Evolutionary conservation across 2,113 vertebrate species (phyloP).

Genomic region (Pagrus major): DNA sequence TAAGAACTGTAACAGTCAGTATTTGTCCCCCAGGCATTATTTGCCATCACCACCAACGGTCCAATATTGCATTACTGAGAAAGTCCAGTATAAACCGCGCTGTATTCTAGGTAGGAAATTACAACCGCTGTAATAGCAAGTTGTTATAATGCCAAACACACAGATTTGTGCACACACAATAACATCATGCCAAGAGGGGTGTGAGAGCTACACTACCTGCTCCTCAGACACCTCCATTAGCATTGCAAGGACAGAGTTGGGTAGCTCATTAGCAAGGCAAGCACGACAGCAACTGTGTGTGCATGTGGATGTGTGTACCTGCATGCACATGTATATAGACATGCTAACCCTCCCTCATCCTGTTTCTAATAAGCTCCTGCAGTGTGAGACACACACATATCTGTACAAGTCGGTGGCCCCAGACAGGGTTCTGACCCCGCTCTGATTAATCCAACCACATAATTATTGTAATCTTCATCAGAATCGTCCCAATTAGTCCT

Average conservation of each 20-base stretch:
- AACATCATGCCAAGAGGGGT: not conserved
- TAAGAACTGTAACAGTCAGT: constrained; percentile 5
- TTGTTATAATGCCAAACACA: constrained; percentile 13
- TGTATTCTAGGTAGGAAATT: constrained; percentile 20
- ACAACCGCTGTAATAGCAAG: constrained; percentile 13
- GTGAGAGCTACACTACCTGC: constrained; percentile 1
- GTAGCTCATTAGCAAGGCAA: constrained; percentile 52
- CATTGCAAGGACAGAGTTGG: constrained; percentile 31
- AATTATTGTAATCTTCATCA: constrained; percentile 44
- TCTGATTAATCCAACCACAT: constrained; percentile 60
- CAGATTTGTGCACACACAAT: constrained; percentile 1
- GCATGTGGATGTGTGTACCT: not conserved
- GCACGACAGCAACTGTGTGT: not conserved
- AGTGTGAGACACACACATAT: not conserved
- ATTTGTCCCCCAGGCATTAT: not conserved
- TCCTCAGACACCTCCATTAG: constrained; percentile 54
- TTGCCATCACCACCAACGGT: constrained; percentile 12
- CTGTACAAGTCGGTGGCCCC: constrained; percentile 1
- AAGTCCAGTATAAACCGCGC: constrained; percentile 4
- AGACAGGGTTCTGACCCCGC: constrained; percentile 24
- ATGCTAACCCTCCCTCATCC: not conserved
- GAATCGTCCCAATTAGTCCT: constrained; percentile 31
- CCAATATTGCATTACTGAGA: constrained; percentile 13
- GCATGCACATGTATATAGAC: not conserved
- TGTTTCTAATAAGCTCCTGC: constrained; percentile 26